Conservation (phyloP, 1,140 invertebrate species). For the Drosophila burlai region DNA sequence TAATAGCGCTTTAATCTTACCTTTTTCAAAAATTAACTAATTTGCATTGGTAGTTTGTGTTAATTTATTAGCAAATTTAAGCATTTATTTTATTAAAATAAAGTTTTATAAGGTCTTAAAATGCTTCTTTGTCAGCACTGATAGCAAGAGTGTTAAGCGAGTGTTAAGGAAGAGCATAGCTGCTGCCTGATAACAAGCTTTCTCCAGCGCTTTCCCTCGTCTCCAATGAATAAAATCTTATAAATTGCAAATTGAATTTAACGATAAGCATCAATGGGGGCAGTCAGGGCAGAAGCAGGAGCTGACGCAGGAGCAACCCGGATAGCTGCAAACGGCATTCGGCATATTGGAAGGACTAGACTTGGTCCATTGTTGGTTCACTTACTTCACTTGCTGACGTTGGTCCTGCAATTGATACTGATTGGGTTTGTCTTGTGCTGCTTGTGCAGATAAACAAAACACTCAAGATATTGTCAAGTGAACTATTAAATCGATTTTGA, state of each 20-base stretch:
- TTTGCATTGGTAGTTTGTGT: neutral
- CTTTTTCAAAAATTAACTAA: too few relatives aligned
- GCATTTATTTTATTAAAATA: too few relatives aligned
- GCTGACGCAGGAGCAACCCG: neutral
- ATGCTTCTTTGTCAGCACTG: neutral
- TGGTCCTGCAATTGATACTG: constrained; percentile 58
- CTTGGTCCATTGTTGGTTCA: constrained; percentile 47
- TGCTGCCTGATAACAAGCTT: constrained; percentile 61
- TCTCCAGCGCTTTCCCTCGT: constrained; percentile 7
- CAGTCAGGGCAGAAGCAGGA: constrained; percentile 6
- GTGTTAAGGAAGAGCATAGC: neutral
- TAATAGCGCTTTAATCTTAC: neutral
- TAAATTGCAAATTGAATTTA: constrained; percentile 84
- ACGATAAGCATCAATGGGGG: constrained; percentile 68
- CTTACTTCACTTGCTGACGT: constrained; percentile 33
- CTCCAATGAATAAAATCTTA: constrained; percentile 65
- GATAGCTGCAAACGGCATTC: constrained; percentile 22
- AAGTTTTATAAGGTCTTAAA: neutral
- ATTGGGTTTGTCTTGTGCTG: constrained; percentile 43
- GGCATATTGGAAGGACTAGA: constrained; percentile 56
- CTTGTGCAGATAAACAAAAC: constrained; percentile 11
- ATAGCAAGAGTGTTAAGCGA: constrained; percentile 3
- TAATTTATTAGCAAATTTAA: too few relatives aligned
- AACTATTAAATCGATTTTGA: neutral
- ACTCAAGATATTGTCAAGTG: constrained; percentile 12